Evolutionary conservation across 2,113 vertebrate genomes (phyloP), one percentile per base, ranked within the genome.

Genomic region (Anolis carolinensis): DNA sequence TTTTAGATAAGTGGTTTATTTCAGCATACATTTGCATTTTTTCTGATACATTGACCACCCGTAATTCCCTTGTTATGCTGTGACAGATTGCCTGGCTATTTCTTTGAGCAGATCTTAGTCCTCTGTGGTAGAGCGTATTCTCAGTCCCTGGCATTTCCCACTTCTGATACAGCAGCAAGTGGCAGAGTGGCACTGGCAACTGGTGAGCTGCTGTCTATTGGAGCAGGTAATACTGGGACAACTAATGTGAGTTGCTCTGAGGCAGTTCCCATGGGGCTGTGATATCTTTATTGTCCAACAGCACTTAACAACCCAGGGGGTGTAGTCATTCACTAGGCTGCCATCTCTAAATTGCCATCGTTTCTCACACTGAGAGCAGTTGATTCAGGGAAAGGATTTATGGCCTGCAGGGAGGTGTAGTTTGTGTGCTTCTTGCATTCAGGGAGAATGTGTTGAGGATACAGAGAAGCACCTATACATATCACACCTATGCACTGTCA

Each of bases 361-460:
- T 73, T 80, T 80, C 68, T 86, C 70, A 80, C 50, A 27, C n/a
- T 48, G 52, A 80, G 32, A 68, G 63, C 70, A 86, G 52, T 32
- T 86, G 78, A 63, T 80, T 86, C 70, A 63, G 30, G 76, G 23
- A 72, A 79, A 79, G 55, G 67, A 81, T 80, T 73, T 86, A 86
- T 81, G 71, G 78, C 25, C 70, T 59, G 25, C 27, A 2, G 52
- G 67, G 67, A 48, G 76, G 50, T 32, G 50, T 16, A 39, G 77
- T 63, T 72, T 71, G 77, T 79, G 52, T 86, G 32, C 11, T 63
- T 50, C 11, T 32, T 70, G 52, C 72, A 11, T 39, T 50, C n/a
- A 36, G 70, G 85, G 85, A 86, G n/a, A 2, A 2, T 81, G 55
- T 14, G 18, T 81, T 74, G 32, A 81, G 62, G 39, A 73, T 62